Evolutionary conservation across 2,797 vertebrate species (phyloP), one percentile per base, ranked within the genome.

Genomic region (Tauraco hartlaubi): DNA sequence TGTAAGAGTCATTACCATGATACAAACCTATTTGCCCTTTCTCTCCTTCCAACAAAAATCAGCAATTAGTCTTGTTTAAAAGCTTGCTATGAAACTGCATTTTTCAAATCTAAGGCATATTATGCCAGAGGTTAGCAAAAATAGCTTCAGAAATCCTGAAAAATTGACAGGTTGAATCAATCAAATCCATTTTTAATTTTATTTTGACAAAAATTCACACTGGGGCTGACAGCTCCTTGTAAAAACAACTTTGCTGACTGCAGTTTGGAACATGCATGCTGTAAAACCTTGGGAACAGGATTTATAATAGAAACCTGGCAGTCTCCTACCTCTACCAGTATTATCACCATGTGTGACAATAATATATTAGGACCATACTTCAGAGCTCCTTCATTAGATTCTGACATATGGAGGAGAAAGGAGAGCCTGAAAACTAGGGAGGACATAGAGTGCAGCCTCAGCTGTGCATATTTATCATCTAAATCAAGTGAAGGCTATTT

Each of bases 181-280:
- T 96, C 92, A 97, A 97, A 97, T 96, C 95, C 94, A 89, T 91
- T 97, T 97, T 96, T 87, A 73, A 91, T 95, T 96, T 96, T 95
- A 94, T 96, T 95, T 96, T 97, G 91, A 96, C 94, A 95, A 96
- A 96, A 94, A 94, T 67, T 95, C 91, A 92, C 93, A 67, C 74
- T 94, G 90, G 62, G 88, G 63, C 95, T 96, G 96, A 93, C 91
- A 95, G 91, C 82, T 94, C 71, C 93, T 86, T 95, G 80, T 96
- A 85, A 96, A 95, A 97, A 94, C 92, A 94, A 64, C 56, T 55
- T 94, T 79, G 92, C 91, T 95, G 90, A 76, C 90, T 88, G 71
- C 92, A 97, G 87, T 95, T 97, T 91, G 52, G 97, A 94, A 87
- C 71, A 31, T 66, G n/a, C 46, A 17, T 23, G 51, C 64, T 63